Evolutionary conservation across 2,797 vertebrate species (phyloP).

Genomic region (Mastacembelus armatus): DNA sequence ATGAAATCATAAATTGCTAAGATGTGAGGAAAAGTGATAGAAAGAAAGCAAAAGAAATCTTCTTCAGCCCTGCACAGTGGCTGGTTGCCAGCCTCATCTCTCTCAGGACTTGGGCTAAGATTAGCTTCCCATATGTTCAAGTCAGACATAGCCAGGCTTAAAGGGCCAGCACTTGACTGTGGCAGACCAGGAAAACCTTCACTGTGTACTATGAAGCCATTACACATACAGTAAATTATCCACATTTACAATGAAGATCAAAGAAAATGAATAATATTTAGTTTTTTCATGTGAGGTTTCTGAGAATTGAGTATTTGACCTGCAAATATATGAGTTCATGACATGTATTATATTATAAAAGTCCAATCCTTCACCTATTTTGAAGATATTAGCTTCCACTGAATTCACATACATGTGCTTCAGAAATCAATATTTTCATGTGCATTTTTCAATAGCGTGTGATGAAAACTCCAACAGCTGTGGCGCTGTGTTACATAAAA

Average conservation of each 20-base stretch:
- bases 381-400: slow-evolving; percentile 1
- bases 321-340: not conserved
- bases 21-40: slow-evolving; percentile 35
- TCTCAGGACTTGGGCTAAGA: slow-evolving; percentile 85
- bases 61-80: slow-evolving; percentile 74
- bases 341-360: not conserved
- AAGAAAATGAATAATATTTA: too few relatives aligned
- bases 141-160: slow-evolving; percentile 80
- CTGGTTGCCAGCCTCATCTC: slow-evolving; percentile 81
- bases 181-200: slow-evolving; percentile 32
- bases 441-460: slow-evolving; percentile 36
- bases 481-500: slow-evolving; percentile 69
- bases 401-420: slow-evolving; percentile 19
- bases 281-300: not conserved
- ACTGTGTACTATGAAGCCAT: slow-evolving; percentile 13
- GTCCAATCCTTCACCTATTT: not conserved
- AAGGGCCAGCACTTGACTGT: slow-evolving; percentile 76
- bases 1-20: slow-evolving; percentile 12
- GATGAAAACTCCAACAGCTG: slow-evolving; percentile 68
- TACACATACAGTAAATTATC: not conserved
- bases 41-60: slow-evolving; percentile 41
- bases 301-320: not conserved
- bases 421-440: slow-evolving; percentile 45
- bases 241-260: not conserved
- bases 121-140: slow-evolving; percentile 88